These are phyloP conservation scores for Silurus glanis DNA, from an alignment of 2,113 vertebrate species.

Conservation along the genomic window DNA sequence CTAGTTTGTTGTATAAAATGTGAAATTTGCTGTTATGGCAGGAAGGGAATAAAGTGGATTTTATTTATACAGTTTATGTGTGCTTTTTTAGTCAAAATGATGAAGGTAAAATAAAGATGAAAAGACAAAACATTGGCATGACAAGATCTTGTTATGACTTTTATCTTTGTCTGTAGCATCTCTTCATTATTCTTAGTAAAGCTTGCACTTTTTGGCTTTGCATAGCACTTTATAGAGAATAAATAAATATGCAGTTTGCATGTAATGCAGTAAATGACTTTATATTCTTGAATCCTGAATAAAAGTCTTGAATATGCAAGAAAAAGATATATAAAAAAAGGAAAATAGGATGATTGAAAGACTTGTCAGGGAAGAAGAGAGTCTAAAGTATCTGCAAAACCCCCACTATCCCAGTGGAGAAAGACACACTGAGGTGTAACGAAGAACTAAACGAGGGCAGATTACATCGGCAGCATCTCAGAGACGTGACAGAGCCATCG, in stretches of 20 bases:
- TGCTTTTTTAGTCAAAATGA: not conserved
- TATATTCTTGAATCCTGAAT: no score
- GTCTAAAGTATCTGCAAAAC: conserved; percentile 3
- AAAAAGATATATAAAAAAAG: not conserved
- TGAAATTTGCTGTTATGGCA: not conserved
- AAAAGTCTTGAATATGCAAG: no score
- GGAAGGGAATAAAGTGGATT: not conserved
- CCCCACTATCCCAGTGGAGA: not conserved
- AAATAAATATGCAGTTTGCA: not conserved
- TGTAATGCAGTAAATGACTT: no score
- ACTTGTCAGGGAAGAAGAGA: not conserved
- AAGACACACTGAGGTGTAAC: conserved; percentile 7
- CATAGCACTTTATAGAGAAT: not conserved
- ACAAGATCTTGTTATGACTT: not conserved
- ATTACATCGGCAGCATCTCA: conserved; percentile 29
- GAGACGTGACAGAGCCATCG: conserved; percentile 13
- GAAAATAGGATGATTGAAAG: not conserved
- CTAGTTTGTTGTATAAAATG: not conserved
- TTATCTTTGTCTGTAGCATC: not conserved
- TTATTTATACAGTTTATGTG: not conserved
- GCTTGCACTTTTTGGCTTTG: not conserved
- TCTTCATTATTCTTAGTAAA: not conserved
- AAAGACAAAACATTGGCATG: not conserved
- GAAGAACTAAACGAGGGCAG: conserved; percentile 17
- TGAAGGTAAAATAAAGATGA: not conserved